A percentile compares a stretch with the other conserved stretches of the same genome.
Evolutionary conservation across 1,140 invertebrate genomes (phyloP).

Genomic region (Orchesella cincta): DNA sequence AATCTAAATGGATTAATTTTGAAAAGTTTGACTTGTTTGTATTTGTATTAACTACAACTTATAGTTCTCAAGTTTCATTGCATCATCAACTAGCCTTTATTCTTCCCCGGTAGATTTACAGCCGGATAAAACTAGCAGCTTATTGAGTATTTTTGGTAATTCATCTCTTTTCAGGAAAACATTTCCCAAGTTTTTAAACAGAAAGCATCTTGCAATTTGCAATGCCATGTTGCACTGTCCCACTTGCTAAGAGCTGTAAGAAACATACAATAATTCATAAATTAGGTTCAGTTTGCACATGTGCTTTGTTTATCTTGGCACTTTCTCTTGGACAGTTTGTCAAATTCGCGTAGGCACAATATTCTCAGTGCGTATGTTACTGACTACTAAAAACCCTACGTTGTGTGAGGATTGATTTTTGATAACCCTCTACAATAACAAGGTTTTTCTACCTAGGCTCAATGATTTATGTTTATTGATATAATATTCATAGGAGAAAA

Average conservation of each 20-base stretch:
- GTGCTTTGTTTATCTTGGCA: constrained; percentile 18
- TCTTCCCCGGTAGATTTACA: not conserved
- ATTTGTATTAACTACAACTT: not conserved
- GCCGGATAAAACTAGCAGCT: not conserved
- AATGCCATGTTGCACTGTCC: no score
- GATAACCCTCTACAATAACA: not conserved
- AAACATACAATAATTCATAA: not conserved
- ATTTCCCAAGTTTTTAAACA: not conserved
- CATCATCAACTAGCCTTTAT: not conserved
- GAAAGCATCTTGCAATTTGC: no score
- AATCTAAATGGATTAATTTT: no score
- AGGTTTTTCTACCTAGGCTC: not conserved
- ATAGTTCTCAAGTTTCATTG: not conserved
- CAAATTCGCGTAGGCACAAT: no score
- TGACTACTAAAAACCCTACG: not conserved
- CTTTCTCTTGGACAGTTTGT: constrained; percentile 5
- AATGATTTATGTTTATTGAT: not conserved
- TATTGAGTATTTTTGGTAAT: not conserved
- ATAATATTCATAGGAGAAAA: not conserved
- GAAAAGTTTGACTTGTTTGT: not conserved
- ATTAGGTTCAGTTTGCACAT: not conserved
- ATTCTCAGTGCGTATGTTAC: no score
- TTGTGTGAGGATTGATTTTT: not conserved
- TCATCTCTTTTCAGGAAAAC: not conserved
- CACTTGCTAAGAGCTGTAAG: no score